Evolutionary conservation across 2,888 invertebrate genomes (phyloP), one percentile per base, ranked within the genome.

Genomic region (Petrolisthes manimaculis): DNA sequence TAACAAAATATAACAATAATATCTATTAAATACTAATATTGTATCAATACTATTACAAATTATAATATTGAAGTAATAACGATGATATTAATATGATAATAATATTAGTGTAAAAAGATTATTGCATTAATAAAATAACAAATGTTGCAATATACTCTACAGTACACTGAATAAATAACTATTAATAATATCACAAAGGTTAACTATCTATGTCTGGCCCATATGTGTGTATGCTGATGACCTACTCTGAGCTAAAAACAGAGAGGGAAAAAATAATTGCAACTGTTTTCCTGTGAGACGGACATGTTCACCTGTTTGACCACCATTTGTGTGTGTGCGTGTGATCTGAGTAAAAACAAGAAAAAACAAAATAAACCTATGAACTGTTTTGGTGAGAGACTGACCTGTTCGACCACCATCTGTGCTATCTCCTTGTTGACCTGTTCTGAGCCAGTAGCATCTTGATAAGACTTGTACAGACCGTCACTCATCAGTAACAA

Each of bases 401-500:
- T 55, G 5, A 91, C 95, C 93, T 96, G 96, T 92, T 96, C 96
- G 1, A 96, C 96, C 53, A 96, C 95, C 93, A 96, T 95, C 92
- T 96, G 95, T 0, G 96, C 95, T 3, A 97, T 94, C 92, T 96
- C 96, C 92, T 96, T 96, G 93, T 97, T 97, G 0, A 97, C 96
- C 92, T 96, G 96, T 92, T 96, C 96, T 74, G 95, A 95, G 0
- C 95, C 95, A 18, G 95, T 95, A 0, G 96, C 95, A 93, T 97
- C 97, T 93, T 96, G 96, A 77, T 97, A 94, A 3, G 96, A 95
- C 93, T 96, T 96, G 93, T 97, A 97, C 0, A 98, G 94, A 0
- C 97, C 97, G 81, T 96, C 95, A 6, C 97, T 97, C 94, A 97
- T 96, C 51, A 98, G 94, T 4, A 98, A 94, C 14, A 98, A 94